A percentile compares a stretch with the other conserved stretches of the same genome.
Evolutionary conservation across 53 echinoderm and acorn worm species (phyloP).

Genomic region (Holothuria leucospilota): DNA sequence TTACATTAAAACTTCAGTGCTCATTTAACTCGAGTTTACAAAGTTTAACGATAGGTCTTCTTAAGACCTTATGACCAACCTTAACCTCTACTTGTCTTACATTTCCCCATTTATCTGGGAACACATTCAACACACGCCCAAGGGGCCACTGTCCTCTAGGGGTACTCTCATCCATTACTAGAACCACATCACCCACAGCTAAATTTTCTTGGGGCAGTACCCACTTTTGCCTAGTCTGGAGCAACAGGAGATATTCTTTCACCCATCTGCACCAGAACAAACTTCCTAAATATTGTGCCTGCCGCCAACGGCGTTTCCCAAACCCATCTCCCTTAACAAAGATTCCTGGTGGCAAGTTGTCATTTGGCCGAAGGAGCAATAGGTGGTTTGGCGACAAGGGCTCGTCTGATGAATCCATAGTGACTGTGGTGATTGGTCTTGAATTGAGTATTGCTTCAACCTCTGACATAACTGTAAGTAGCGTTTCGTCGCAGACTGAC

Average conservation of each 20-base stretch:
- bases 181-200: constrained; percentile 46
- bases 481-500: constrained; percentile 46
- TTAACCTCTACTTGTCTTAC: constrained; percentile 62
- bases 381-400: constrained; percentile 69
- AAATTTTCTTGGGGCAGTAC: constrained; percentile 36
- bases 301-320: no score
- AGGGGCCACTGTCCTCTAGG: constrained; percentile 55
- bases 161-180: constrained; percentile 36
- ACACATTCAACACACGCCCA: constrained; percentile 20
- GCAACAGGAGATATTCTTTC: constrained; percentile 66
- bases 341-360: background rate
- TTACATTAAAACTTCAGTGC: no score
- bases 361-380: constrained; percentile 34
- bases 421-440: constrained; percentile 57
- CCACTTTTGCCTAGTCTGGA: constrained; percentile 60
- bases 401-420: constrained; percentile 52
- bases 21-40: constrained; percentile 27
- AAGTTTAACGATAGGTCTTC: constrained; percentile 54
- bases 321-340: background rate
- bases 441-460: constrained; percentile 70
- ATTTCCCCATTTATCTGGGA: constrained; percentile 52
- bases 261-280: constrained; percentile 69
- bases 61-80: constrained; percentile 33
- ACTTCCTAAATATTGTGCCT: no score
- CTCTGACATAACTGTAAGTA: no score